Evolutionary conservation across 1,140 invertebrate species (phyloP).

Genomic region (Drosophila athabasca): DNA sequence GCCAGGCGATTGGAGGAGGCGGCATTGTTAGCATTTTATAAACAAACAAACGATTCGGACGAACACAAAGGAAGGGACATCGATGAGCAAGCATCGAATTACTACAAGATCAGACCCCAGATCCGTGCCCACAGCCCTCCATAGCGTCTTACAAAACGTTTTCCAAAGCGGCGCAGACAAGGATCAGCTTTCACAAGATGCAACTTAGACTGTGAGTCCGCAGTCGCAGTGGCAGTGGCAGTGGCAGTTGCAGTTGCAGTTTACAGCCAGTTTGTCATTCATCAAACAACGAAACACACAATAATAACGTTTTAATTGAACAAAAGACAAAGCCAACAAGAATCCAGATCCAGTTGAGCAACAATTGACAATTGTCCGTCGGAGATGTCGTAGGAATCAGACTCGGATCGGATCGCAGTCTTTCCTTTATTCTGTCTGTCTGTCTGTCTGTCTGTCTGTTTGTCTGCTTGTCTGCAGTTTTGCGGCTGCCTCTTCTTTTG

Average conservation of each 20-base stretch:
- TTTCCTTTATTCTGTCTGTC: conserved; percentile 14
- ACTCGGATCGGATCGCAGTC: conserved; percentile 29
- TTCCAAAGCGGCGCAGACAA: conserved; percentile 18
- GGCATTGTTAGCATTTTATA: conserved; percentile 61
- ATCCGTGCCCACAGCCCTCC: conserved; percentile 18
- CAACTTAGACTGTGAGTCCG: conserved; percentile 76
- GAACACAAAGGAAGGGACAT: conserved; percentile 44
- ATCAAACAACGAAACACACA: conserved; percentile 53
- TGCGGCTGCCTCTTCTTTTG: conserved; percentile 50
- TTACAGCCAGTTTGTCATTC: conserved; percentile 59
- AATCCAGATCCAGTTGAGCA: conserved; percentile 55
- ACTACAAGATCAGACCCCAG: conserved; percentile 52
- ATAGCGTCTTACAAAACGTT: conserved; percentile 65
- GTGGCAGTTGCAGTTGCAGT: neutral
- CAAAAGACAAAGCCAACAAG: conserved; percentile 61
- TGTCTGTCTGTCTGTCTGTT: conserved; percentile 32
- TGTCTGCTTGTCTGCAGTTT: conserved; percentile 36
- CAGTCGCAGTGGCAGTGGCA: conserved; percentile 23
- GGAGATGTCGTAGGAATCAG: conserved; percentile 36
- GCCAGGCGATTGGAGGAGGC: conserved; percentile 23
- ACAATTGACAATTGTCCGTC: conserved; percentile 57
- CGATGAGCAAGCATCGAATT: conserved; percentile 59
- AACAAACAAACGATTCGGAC: conserved; percentile 67
- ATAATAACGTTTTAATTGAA: conserved; percentile 82
- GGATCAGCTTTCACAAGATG: conserved; percentile 77